A percentile compares a stretch with the other conserved stretches of the same genome.
These are phyloP conservation scores for Tamandua tetradactyla DNA, from an alignment of 2,797 vertebrate genomes.

Conservation along the genomic window DNA sequence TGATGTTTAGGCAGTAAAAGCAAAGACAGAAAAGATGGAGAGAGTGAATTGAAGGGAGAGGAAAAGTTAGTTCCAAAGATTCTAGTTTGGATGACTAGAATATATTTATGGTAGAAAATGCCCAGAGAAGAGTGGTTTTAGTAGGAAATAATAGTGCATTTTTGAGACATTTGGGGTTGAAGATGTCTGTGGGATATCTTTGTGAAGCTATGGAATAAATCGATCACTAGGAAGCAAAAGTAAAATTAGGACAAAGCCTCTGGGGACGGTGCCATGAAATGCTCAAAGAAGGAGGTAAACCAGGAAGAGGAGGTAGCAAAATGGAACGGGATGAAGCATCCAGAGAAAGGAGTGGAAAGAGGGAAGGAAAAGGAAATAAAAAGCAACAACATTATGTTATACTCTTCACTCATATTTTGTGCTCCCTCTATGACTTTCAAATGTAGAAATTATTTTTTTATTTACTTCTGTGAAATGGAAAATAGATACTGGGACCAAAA, in stretches of 20 bases:
- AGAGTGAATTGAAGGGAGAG: neutral
- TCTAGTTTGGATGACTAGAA: neutral
- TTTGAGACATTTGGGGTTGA: neutral
- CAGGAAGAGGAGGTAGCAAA: neutral
- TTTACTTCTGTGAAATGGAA: constrained; percentile 1
- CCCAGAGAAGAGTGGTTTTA: neutral
- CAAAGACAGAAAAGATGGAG: neutral
- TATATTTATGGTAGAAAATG: neutral
- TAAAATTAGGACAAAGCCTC: neutral
- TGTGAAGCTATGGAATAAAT: neutral
- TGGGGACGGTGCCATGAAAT: neutral
- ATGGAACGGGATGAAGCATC: neutral
- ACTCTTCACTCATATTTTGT: neutral
- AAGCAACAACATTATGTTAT: too few relatives aligned
- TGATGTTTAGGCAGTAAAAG: neutral
- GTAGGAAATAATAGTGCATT: neutral
- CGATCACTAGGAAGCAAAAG: neutral
- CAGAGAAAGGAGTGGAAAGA: neutral
- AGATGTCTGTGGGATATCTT: neutral
- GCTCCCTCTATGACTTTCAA: neutral
- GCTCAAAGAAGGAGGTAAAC: neutral
- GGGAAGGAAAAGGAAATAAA: too few relatives aligned
- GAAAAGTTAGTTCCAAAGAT: neutral
- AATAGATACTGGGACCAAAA: neutral
- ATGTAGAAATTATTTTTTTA: neutral